Base-by-base conservation (phyloP, 2,113 vertebrate species). In the Typhlomys cinereus region DNA sequence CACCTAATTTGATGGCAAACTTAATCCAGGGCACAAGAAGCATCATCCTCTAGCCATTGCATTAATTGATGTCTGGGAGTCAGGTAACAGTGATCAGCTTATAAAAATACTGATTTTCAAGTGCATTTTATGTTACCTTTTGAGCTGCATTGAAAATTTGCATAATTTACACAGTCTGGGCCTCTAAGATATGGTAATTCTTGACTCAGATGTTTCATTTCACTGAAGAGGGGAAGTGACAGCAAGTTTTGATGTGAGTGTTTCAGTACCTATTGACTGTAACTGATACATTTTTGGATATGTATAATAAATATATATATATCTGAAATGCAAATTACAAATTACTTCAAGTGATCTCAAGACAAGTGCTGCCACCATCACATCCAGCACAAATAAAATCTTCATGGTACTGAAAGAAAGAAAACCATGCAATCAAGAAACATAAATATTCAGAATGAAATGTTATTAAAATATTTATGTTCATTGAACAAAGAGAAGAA, bases 21-120 rank as follows among this genome's bases (percentile, higher is more conserved):
- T 88, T 61, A 80, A 93, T 1, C 23, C 23, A 85, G 25, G 62
- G 82, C 84, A 92, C 4, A 86, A 31, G 88, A 11, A 90, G 67
- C 50, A 41, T 90, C 57, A 67, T 86, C 73, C 74, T 79, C 20
- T 11, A 93, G 73, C 20, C 44, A 84, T 48, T 73, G 62, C 36
- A 93, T 96, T 95, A 93, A 95, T 91, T 95, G 87, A 92, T 94
- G 69, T 92, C 95, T 94, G 84, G 57, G 61, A 92, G 70, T 74
- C 75, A 96, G 80, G 78, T 94, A 86, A 93, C 70, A 34, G 88
- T 92, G 78, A 95, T 92, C 66, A 85, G 67, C 85, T 34, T 17
- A n/a, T n/a, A n/a, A 96, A 96, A 95, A 94, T 90, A 87, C 92
- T 92, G 75, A 91, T 95, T 96, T 88, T 97, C 74, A 94, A 95